These are phyloP conservation scores for Columba livia DNA, from an alignment of 2,113 vertebrate species.

Conservation along the genomic window DNA sequence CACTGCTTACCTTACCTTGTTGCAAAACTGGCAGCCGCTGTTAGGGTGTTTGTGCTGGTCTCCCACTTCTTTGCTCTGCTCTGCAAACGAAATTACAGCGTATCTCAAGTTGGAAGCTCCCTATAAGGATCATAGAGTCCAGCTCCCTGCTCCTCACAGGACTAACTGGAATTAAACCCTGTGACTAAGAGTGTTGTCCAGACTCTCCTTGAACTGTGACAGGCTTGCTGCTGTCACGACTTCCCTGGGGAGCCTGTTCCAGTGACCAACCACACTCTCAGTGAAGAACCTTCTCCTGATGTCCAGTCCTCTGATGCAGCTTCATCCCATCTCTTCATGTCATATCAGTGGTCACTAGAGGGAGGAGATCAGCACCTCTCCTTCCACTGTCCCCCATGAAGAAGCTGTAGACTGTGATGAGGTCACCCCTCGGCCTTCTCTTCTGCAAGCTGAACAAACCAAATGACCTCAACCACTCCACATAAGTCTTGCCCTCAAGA, in stretches of 20 bases:
- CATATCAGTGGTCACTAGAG: neutral
- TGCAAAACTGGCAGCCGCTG: neutral
- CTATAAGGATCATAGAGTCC: neutral
- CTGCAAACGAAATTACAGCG: neutral
- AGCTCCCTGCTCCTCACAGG: neutral
- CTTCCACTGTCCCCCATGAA: rapidly evolving
- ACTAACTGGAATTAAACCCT: neutral
- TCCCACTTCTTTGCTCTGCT: neutral
- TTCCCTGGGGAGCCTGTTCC: neutral
- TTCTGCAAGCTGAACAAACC: neutral
- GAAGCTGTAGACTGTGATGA: neutral
- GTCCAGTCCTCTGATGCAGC: too few relatives aligned
- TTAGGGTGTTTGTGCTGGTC: neutral
- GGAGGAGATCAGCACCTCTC: neutral
- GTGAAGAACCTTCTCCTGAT: neutral
- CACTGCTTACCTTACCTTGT: neutral
- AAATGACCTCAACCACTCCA: neutral
- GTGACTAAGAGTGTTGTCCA: neutral
- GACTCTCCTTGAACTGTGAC: neutral
- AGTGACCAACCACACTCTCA: rapidly evolving
- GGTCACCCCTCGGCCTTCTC: neutral
- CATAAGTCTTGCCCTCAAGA: neutral
- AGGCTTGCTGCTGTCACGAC: neutral
- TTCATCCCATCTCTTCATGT: neutral
- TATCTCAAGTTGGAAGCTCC: neutral